Percentiles rank a stretch among this genome's conserved stretches.
Conservation (phyloP, 1,140 invertebrate genomes). For the Leptinotarsa defecta region DNA sequence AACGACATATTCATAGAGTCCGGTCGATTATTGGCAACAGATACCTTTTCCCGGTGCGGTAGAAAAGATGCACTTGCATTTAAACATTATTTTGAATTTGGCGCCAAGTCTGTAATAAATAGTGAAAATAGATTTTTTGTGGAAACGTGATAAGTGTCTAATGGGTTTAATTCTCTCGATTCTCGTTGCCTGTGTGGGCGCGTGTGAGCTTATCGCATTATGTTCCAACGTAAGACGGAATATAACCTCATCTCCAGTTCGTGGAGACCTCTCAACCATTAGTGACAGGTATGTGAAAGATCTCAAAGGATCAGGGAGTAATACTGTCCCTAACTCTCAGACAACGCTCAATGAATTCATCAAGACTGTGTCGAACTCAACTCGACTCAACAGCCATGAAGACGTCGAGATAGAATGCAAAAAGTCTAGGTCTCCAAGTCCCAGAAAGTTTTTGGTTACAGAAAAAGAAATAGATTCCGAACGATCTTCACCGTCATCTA, state of each 20-base stretch:
- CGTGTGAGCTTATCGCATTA: slow-evolving; percentile 68
- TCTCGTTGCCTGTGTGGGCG: slow-evolving; percentile 72
- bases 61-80: slow-evolving; percentile 10
- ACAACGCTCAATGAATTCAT: slow-evolving; percentile 4
- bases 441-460: slow-evolving; percentile 37
- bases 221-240: slow-evolving; percentile 59
- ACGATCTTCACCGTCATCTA: slow-evolving; percentile 11
- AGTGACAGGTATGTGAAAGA: slow-evolving; percentile 30
- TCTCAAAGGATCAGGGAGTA: slow-evolving; percentile 25
- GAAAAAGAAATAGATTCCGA: slow-evolving; percentile 31
- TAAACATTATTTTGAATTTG: slow-evolving; percentile 27
- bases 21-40: slow-evolving; percentile 39
- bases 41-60: background rate
- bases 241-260: slow-evolving; percentile 14
- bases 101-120: slow-evolving; percentile 21
- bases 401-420: slow-evolving; percentile 40
- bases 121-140: slow-evolving; percentile 15
- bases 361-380: background rate
- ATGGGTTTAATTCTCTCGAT: slow-evolving; percentile 74
- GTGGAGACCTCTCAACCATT: slow-evolving; percentile 21
- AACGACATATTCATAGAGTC: slow-evolving; percentile 41
- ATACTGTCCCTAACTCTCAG: slow-evolving; percentile 16
- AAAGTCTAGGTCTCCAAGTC: slow-evolving; percentile 30
- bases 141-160: slow-evolving; percentile 14
- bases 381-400: slow-evolving; percentile 37